A percentile compares a stretch with the other conserved stretches of the same genome.
phyloP scores from a whole-genome alignment of 2,797 vertebrate genomes.

The Hydrocynus forskahlii region DNA sequence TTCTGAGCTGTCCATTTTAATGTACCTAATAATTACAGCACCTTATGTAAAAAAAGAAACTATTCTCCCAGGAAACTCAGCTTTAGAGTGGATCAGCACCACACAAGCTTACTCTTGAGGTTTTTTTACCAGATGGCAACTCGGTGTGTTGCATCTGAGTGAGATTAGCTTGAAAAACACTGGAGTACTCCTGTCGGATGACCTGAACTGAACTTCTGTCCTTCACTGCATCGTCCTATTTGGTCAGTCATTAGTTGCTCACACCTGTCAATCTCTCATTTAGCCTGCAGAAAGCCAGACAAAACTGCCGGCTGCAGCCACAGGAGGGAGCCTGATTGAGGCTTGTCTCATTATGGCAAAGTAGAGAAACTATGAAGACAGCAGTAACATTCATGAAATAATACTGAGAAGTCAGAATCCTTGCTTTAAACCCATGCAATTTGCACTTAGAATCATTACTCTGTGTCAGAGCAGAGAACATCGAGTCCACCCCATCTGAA shows the following conservation, averaged over 20 bases:
- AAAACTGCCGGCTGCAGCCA: constrained; percentile 52
- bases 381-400: neutral
- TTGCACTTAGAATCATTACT: neutral
- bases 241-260: constrained; percentile 10
- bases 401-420: neutral
- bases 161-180: too few relatives aligned
- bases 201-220: neutral
- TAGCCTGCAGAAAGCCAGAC: constrained; percentile 33
- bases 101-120: too few relatives aligned
- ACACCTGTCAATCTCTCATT: constrained; percentile 24
- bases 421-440: neutral
- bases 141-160: too few relatives aligned
- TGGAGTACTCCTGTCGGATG: too few relatives aligned
- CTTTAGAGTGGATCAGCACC: too few relatives aligned
- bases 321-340: constrained; percentile 52
- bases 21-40: too few relatives aligned
- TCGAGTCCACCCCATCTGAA: neutral
- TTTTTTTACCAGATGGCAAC: too few relatives aligned
- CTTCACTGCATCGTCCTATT: neutral
- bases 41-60: too few relatives aligned
- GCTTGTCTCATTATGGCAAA: neutral
- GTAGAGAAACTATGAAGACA: constrained; percentile 1
- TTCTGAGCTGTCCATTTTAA: too few relatives aligned
- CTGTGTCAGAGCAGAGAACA: neutral
- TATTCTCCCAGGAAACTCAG: too few relatives aligned